Evolutionary conservation across 2,797 vertebrate species (phyloP).

Genomic region (Benthosema pterotum): DNA sequence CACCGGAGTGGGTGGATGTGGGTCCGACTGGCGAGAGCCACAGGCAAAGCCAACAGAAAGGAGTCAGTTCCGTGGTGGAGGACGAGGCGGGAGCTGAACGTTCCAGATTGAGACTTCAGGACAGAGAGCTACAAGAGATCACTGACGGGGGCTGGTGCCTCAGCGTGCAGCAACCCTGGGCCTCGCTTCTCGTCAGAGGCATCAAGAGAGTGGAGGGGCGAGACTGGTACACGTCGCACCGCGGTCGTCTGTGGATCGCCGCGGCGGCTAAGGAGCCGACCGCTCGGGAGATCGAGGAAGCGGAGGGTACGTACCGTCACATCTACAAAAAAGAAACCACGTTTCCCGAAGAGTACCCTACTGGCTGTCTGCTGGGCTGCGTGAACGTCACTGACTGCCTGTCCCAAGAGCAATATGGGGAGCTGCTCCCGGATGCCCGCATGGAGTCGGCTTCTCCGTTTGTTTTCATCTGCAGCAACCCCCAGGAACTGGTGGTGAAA

Average conservation of each 20-base stretch:
- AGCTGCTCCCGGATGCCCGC: slow-evolving; percentile 88
- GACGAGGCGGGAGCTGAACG: slow-evolving; percentile 65
- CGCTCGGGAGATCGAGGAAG: slow-evolving; percentile 87
- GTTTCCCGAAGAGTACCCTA: slow-evolving; percentile 89
- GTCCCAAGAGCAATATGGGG: slow-evolving; percentile 90
- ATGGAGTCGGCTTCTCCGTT: slow-evolving; percentile 94
- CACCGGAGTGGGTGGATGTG: slow-evolving; percentile 94
- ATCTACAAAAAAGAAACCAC: slow-evolving; percentile 81
- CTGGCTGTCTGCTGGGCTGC: slow-evolving; percentile 92
- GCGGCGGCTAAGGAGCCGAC: slow-evolving; percentile 91
- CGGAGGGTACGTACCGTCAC: slow-evolving; percentile 86
- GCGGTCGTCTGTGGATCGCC: slow-evolving; percentile 95
- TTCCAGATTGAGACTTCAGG: slow-evolving; percentile 87
- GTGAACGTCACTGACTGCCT: slow-evolving; percentile 91
- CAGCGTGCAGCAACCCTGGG: slow-evolving; percentile 98
- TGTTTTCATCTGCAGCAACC: slow-evolving; percentile 94
- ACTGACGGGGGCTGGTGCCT: slow-evolving; percentile 94
- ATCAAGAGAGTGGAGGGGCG: slow-evolving; percentile 97
- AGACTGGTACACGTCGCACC: slow-evolving; percentile 94
- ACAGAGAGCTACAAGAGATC: slow-evolving; percentile 94
- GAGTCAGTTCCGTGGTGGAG: slow-evolving; percentile 10
- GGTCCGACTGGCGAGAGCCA: slow-evolving; percentile 60
- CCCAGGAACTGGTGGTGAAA: slow-evolving; percentile 97
- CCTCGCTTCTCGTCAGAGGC: slow-evolving; percentile 89
- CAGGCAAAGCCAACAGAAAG: slow-evolving; percentile 57